Evolutionary conservation across 2,797 vertebrate genomes (phyloP), one percentile per base, ranked within the genome.

Genomic region (Hyperoplus immaculatus): DNA sequence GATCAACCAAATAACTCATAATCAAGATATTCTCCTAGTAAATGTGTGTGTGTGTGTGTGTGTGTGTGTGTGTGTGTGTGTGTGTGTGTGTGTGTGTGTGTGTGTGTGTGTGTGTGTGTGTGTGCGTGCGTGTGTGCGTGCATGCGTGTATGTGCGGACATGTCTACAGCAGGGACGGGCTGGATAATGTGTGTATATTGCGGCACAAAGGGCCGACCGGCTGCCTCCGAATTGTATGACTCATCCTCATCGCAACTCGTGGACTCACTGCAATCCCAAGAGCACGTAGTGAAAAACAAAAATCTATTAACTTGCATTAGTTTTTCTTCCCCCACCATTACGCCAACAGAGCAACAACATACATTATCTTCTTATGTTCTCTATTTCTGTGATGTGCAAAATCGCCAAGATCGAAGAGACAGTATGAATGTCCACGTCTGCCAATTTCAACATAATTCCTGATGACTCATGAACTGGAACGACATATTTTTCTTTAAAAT

Each of bases 221-320:
- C 91, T 88, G 90, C 81, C 82, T 89, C 87, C 49, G 59, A 89
- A 80, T 78, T 73, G 83, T 82, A 86, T 92, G 93, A 94, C 89
- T 95, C 93, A 93, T 92, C 88, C 87, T 82, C 85, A 65, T 74
- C 78, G 78, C 80, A 77, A 86, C 86, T 81, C 73, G 3, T 56
- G 65, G 82, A 88, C 78, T 29, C 29, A 29, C 29, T 56, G 72
- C 80, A 88, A 80, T 84, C 83, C 86, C 85, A 68, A 77, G 83
- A 89, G 87, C 64, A 66, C 49, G 56, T 82, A 51, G 88, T 82
- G 74, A 84, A 87, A 81, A 72, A 29, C 29, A 29, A 29, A 29
- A 80, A 72, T 83, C 87, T 85, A 88, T 90, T 89, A 84, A 77
- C 81, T 86, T 83, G 72, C 75, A 87, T 87, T 84, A 85, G 83